These are phyloP conservation scores for Mus caroli DNA, from an alignment of 2,797 vertebrate species.

Conservation along the genomic window DNA sequence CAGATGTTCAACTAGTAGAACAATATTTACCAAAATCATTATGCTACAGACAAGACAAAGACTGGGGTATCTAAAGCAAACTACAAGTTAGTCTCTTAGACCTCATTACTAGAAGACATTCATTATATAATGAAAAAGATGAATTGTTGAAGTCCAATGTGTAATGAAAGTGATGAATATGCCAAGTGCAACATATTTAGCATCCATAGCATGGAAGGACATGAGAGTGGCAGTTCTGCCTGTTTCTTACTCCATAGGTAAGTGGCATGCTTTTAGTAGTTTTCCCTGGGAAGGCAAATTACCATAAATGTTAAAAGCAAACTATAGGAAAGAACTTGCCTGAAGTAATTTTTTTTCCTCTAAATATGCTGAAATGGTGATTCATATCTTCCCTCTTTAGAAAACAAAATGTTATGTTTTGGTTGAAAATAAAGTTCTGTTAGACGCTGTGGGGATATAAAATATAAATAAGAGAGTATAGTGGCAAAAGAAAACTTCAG, in stretches of 20 bases:
- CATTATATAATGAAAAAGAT: not conserved
- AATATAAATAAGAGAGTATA: constrained; percentile 48
- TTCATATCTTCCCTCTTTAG: constrained; percentile 23
- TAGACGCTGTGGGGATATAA: not conserved
- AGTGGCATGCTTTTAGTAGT: constrained; percentile 44
- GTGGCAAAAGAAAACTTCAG: not conserved
- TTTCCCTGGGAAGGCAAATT: constrained; percentile 37
- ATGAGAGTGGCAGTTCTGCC: not conserved
- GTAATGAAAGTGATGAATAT: not conserved
- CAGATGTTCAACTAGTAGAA: constrained; percentile 77
- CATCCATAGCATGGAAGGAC: not conserved
- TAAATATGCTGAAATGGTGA: constrained; percentile 68
- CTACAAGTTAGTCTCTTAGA: constrained; percentile 11
- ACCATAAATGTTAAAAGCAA: constrained; percentile 53
- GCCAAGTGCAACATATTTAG: not conserved
- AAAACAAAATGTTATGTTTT: constrained; percentile 60
- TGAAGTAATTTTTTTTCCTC: constrained; percentile 65
- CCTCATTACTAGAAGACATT: constrained; percentile 22
- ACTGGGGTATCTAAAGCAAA: constrained; percentile 3
- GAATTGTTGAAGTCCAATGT: not conserved
- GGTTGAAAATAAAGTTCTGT: constrained; percentile 59
- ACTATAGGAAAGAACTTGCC: constrained; percentile 30
- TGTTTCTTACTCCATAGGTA: not conserved
- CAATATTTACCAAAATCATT: constrained; percentile 60
- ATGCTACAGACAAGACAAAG: not conserved